Conservation (phyloP, 1,140 invertebrate species). For the Solenopsis invicta region DNA sequence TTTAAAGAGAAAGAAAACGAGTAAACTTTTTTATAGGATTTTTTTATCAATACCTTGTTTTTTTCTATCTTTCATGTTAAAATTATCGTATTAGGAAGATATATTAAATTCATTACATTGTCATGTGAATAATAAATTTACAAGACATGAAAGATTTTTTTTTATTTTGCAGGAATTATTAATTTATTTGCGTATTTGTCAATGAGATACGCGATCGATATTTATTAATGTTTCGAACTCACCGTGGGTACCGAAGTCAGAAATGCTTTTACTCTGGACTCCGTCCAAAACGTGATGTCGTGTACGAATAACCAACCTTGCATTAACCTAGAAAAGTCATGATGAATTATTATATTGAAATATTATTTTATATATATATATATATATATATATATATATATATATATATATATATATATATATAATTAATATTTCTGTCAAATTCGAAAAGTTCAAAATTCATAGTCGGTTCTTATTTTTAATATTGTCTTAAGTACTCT, state of each 20-base stretch:
- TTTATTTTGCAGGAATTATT: not conserved
- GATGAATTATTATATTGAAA: too few relatives aligned
- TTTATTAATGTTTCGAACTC: constrained; percentile 74
- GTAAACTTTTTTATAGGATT: not conserved
- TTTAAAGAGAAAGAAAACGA: not conserved
- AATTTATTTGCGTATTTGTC: not conserved
- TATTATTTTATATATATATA: too few relatives aligned
- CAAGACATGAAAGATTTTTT: not conserved
- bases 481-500: too few relatives aligned
- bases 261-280: constrained; percentile 90
- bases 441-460: too few relatives aligned
- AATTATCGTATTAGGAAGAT: not conserved
- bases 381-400: too few relatives aligned
- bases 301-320: constrained; percentile 96
- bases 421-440: too few relatives aligned
- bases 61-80: not conserved
- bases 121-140: not conserved
- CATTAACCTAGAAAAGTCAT: constrained; percentile 90
- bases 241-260: constrained; percentile 93
- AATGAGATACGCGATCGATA: not conserved
- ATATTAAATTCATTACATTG: not conserved
- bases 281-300: constrained; percentile 90
- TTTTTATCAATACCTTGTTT: not conserved
- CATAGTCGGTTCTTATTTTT: too few relatives aligned
- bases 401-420: too few relatives aligned